Percentiles rank a stretch among this genome's conserved stretches.
Conservation (phyloP, 2,113 vertebrate species). For the Martes martes region DNA sequence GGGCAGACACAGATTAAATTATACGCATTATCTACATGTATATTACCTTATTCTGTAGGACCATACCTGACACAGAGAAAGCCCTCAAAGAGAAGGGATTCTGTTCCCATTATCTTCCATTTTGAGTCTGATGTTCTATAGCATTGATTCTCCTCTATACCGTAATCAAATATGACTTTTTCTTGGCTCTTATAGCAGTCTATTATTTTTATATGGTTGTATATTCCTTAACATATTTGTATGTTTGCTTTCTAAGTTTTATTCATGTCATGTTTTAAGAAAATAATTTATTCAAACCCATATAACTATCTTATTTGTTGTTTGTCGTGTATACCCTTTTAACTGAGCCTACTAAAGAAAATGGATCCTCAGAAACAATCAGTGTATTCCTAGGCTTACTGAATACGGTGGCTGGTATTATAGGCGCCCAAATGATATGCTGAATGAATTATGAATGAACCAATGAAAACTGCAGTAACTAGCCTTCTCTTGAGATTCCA, state of each 20-base stretch:
- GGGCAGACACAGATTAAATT: background rate
- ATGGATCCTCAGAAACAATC: background rate
- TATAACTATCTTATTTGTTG: background rate
- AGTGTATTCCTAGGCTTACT: background rate
- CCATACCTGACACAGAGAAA: background rate
- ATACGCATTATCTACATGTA: background rate
- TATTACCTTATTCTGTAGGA: background rate
- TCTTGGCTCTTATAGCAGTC: background rate
- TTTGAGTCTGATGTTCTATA: background rate
- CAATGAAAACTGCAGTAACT: conserved; percentile 19
- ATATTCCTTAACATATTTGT: background rate
- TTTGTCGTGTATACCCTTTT: background rate
- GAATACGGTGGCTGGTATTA: background rate
- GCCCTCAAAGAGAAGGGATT: background rate
- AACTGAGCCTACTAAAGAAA: background rate
- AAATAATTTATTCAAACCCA: conserved; percentile 22
- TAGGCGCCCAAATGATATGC: conserved; percentile 8
- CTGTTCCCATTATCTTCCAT: background rate
- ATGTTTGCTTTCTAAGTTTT: background rate
- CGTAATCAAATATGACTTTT: background rate
- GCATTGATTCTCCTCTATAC: background rate
- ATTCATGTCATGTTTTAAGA: background rate
- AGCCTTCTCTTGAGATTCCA: conserved; percentile 8
- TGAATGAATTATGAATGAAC: conserved; percentile 47
- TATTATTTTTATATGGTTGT: background rate